Base-by-base conservation (phyloP, 2,888 invertebrate species). In the Cepaea hortensis region DNA sequence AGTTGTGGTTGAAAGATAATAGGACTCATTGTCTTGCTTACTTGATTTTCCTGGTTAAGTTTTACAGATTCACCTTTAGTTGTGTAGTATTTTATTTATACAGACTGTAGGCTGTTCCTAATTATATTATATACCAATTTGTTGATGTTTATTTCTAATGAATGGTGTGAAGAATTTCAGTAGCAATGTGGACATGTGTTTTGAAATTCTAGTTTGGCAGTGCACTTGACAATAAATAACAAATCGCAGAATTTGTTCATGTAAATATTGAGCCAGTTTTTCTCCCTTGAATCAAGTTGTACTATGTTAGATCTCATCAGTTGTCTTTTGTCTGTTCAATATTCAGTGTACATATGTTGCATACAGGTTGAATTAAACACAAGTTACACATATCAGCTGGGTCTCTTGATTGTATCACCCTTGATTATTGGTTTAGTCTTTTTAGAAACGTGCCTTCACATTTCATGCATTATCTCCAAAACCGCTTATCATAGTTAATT, bases 271-370 rank as follows among this genome's bases (percentile, higher is more conserved):
- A 18, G 5, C 11, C 5, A 6, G 68, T 4, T 55, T 55, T 55
- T 55, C 55, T 55, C 55, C 55, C 6, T 55, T 4, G n/a, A 18
- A n/a, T 6, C 18, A n/a, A 68, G 68, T 15, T n/a, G 18, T 5
- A 68, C 68, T 6, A 6, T 68, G 18, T 68, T 15, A 18, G n/a
- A 6, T 68, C n/a, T 20, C n/a, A 68, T n/a, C n/a, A 15, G 13
- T 83, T 61, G 62, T 83, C 62, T 83, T 46, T 62, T 73, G 83
- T 62, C n/a, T n/a, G 35, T 83, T 83, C 18, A 62, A 62, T 75
- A 61, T 83, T 83, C 18, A 62, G 62, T 75, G 83, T 83, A 83
- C 70, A 83, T 83, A 83, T 75, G 83, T 83, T 83, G 75, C 83
- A 83, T 83, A 75, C 6, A 75, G 55, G 68, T 70, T 81, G 81